Conservation (phyloP, 2,113 vertebrate species). For the Atrichornis clamosus region DNA sequence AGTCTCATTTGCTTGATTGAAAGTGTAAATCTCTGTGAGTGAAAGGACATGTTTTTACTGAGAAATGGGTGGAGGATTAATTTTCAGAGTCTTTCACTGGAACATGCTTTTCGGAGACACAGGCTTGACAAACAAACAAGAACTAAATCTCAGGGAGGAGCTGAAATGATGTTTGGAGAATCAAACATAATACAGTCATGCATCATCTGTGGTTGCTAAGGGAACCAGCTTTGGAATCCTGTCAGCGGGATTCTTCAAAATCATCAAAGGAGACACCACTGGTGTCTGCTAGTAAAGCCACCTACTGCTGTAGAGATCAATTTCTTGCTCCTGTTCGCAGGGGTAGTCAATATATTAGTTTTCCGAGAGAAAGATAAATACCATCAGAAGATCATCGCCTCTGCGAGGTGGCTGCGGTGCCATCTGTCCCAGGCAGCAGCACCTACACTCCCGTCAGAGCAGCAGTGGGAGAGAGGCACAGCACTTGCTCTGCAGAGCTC, state of each 20-base stretch:
- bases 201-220: conserved; percentile 53
- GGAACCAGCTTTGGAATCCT: conserved; percentile 37
- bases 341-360: neutral
- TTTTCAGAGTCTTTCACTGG: conserved; percentile 2
- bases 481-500: neutral
- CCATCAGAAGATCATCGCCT: neutral
- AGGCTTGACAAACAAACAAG: conserved; percentile 52
- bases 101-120: conserved; percentile 26
- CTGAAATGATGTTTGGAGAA: conserved; percentile 30
- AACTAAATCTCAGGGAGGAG: conserved; percentile 44
- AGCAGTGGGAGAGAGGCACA: neutral
- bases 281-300: conserved; percentile 24
- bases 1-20: conserved; percentile 34
- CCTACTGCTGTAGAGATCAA: conserved; percentile 9
- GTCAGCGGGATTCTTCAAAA: conserved; percentile 32
- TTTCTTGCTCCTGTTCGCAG: neutral
- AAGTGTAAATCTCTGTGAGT: conserved; percentile 19
- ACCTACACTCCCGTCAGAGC: neutral
- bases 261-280: neutral
- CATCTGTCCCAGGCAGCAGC: neutral
- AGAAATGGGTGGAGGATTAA: conserved; percentile 26
- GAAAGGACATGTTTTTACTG: conserved; percentile 4
- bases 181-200: conserved; percentile 34
- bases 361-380: neutral
- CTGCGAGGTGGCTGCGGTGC: neutral